Conservation (phyloP, 64 coral and sea anemone genomes). For the Actinia equina region DNA sequence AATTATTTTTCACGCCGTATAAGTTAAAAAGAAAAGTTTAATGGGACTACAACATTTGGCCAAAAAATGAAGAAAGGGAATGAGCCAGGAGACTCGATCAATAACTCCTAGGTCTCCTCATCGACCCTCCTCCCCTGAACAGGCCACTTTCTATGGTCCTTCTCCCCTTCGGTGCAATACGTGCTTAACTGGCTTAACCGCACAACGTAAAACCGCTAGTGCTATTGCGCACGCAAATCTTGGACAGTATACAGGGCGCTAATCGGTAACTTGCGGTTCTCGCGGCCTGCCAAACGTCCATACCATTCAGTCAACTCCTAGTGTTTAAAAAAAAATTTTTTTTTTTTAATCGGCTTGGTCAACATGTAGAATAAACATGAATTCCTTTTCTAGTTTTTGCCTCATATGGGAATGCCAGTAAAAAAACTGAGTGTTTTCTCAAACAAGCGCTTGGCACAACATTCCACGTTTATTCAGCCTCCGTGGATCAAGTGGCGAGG, state of each 20-base stretch:
- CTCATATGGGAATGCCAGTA: not conserved
- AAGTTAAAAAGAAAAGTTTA: no score
- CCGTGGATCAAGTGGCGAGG: not conserved
- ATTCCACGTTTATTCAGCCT: not conserved
- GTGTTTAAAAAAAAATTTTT: no score
- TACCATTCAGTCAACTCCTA: no score
- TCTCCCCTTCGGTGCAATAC: not conserved
- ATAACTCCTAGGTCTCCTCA: no score
- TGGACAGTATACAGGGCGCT: not conserved
- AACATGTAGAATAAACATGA: not conserved
- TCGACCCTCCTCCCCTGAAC: no score
- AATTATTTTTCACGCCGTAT: no score
- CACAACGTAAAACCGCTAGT: not conserved
- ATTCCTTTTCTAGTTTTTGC: not conserved
- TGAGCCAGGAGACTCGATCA: no score
- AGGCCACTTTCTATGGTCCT: no score
- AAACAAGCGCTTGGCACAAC: not conserved
- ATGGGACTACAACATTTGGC: no score
- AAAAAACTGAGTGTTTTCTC: not conserved
- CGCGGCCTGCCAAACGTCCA: not conserved
- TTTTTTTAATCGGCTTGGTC: not conserved
- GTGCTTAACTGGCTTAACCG: not conserved
- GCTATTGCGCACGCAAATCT: not conserved
- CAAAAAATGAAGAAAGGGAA: no score
- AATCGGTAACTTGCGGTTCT: not conserved